These are phyloP conservation scores for Zophobas morio DNA, from an alignment of 1,140 invertebrate species.

Conservation along the genomic window DNA sequence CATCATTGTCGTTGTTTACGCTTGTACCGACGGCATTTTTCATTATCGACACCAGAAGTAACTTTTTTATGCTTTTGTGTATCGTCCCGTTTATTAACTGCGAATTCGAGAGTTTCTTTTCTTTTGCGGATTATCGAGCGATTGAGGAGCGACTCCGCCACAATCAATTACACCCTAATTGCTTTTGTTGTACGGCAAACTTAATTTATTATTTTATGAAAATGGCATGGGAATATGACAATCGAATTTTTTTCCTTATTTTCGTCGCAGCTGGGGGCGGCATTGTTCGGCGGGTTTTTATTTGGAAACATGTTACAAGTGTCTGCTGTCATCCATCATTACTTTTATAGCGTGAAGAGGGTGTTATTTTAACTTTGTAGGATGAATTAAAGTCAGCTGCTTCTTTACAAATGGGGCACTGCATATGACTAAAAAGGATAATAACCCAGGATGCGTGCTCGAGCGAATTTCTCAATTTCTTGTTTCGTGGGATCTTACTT, in stretches of 20 bases:
- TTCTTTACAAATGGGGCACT: too few relatives aligned
- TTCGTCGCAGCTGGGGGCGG: neutral
- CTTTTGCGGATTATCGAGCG: slow-evolving; percentile 8
- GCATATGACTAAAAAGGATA: too few relatives aligned
- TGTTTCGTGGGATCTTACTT: too few relatives aligned
- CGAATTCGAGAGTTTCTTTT: neutral
- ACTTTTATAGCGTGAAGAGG: neutral
- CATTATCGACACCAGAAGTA: slow-evolving; percentile 32
- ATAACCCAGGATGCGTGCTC: too few relatives aligned
- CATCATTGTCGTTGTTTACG: slow-evolving; percentile 45
- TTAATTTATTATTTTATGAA: neutral
- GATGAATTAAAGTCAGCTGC: too few relatives aligned
- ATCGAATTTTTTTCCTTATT: neutral
- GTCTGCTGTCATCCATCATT: neutral
- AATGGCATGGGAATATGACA: neutral
- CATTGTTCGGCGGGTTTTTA: neutral
- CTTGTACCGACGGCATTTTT: slow-evolving; percentile 37
- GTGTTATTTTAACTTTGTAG: too few relatives aligned
- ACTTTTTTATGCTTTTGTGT: slow-evolving; percentile 4
- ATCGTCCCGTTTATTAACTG: slow-evolving; percentile 22
- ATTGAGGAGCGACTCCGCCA: neutral
- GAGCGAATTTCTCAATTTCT: too few relatives aligned
- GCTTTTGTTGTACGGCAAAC: slow-evolving; percentile 15
- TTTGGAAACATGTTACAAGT: neutral
- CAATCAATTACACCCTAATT: slow-evolving; percentile 20